Conservation (phyloP, 2,797 vertebrate genomes). For the Pipistrellus pygmaeus region DNA sequence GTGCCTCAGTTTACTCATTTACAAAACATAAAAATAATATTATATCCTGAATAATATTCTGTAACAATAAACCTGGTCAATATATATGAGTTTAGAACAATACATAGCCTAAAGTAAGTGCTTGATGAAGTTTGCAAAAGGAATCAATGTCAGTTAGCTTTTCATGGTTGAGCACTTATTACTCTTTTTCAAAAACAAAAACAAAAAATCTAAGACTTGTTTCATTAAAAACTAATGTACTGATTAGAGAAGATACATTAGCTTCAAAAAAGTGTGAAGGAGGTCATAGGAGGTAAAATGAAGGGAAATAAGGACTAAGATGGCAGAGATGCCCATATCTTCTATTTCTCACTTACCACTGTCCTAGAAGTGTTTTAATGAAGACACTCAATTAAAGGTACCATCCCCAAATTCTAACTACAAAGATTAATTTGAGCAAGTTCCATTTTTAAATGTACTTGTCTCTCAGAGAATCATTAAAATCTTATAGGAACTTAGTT, state of each 20-base stretch:
- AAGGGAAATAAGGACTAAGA: not conserved
- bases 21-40: not conserved
- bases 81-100: not conserved
- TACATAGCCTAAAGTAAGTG: not conserved
- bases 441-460: slow-evolving; percentile 16
- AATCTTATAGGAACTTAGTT: not conserved
- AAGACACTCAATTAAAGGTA: too few species aligned
- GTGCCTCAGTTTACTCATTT: not conserved
- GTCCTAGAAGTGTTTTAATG: not conserved
- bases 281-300: not conserved
- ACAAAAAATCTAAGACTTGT: not conserved
- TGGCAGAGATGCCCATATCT: not conserved
- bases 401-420: slow-evolving; percentile 1
- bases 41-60: not conserved
- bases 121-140: not conserved
- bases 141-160: not conserved
- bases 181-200: not conserved
- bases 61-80: not conserved
- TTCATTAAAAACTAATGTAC: slow-evolving; percentile 15
- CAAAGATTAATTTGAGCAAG: not conserved
- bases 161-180: not conserved
- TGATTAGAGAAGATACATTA: not conserved
- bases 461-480: not conserved
- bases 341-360: not conserved
- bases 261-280: not conserved